Base-by-base conservation (phyloP, 2,797 vertebrate species). In the Eospalax fontanierii region DNA sequence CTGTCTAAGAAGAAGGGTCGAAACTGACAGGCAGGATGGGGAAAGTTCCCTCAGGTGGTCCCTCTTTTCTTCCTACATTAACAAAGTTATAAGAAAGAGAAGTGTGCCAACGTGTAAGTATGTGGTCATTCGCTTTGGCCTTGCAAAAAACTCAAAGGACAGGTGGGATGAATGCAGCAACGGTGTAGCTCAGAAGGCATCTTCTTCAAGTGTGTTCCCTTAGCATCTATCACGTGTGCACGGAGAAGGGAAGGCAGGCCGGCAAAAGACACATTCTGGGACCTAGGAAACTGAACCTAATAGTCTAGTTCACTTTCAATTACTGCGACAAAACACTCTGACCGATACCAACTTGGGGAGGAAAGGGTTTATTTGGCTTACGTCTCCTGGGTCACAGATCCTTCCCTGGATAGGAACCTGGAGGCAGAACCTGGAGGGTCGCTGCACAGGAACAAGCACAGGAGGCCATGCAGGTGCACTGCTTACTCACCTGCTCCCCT, bases 91-190 rank as follows among this genome's bases (percentile, higher is more conserved):
- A n/a, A n/a, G n/a, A n/a, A 74, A n/a, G 35, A 10, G 4, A 43
- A 18, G 0, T 11, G 22, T 16, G 66, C 18, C 22, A 15, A 1
- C 0, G 2, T 19, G 84, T 33, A 50, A 4, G 15, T 73, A 6
- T 40, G 33, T 21, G 57, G n/a, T 19, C 61, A 18, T 61, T 91
- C 30, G 80, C 81, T 87, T 81, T n/a, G 14, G 30, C 54, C 43
- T 87, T 26, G n/a, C 65, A 50, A 63, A 91, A 81, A 91, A 81
- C 14, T 28, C 8, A 40, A 87, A 81, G 65, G 90, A 83, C 59
- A 7, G 22, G 19, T 10, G 78, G 84, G 63, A 63, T 65, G 63
- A 76, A 7, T 70, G 19, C 73, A 68, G n/a, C 30, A 28, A 91
- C n/a, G 54, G 33, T 46, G 50, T 68, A 10, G 16, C 88, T 89